Percentiles rank a stretch among this genome's conserved stretches.
Evolutionary conservation across 1,140 invertebrate genomes (phyloP).

Genomic region (Steinernema khuongi): DNA sequence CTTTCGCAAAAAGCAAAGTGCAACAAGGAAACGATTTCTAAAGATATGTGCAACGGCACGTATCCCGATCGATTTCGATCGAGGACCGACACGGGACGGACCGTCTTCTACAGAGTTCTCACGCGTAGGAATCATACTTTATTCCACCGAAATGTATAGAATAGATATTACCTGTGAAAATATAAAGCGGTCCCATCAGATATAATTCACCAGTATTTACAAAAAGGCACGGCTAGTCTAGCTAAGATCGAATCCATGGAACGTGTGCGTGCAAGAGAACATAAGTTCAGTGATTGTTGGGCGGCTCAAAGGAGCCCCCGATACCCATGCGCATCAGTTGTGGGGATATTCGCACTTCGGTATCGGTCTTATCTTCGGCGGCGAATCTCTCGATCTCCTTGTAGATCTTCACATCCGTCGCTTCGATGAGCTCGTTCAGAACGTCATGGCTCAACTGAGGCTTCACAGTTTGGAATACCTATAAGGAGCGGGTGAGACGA

Average conservation of each 20-base stretch:
- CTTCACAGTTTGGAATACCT: constrained; percentile 10
- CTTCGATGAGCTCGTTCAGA: neutral
- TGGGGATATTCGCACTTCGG: neutral
- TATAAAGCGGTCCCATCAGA: neutral
- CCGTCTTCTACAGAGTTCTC: no score
- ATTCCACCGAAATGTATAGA: no score
- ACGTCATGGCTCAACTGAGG: constrained; percentile 11
- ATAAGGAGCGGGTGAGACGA: neutral
- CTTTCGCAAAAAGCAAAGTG: no score
- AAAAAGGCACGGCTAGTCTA: neutral
- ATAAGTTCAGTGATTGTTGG: neutral
- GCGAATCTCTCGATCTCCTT: neutral
- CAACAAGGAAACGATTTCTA: no score
- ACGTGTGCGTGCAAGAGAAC: neutral
- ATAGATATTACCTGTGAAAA: neutral
- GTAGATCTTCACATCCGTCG: neutral
- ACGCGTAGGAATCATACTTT: no score
- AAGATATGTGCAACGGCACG: no score
- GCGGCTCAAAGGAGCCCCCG: neutral
- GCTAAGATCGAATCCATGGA: constrained; percentile 6
- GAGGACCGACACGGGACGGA: no score
- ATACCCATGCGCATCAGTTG: neutral
- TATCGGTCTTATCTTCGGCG: neutral
- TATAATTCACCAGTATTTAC: constrained; percentile 8
- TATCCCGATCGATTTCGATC: no score